Base-by-base conservation (phyloP, 2,888 invertebrate genomes). In the Cantharis rustica region DNA sequence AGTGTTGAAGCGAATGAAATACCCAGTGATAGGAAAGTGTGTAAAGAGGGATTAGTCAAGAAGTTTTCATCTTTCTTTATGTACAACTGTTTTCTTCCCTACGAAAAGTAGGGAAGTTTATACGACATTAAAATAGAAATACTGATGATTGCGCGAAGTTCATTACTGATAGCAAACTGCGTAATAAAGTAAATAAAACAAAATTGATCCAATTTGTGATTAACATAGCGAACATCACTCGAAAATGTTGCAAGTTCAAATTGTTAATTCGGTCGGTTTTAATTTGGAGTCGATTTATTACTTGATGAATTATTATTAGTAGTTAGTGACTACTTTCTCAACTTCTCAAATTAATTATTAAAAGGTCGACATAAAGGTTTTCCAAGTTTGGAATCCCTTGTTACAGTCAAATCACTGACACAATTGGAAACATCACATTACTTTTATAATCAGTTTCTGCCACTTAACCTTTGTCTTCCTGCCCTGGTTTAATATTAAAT, bases 351-450 rank as follows among this genome's bases (percentile, higher is more conserved):
- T 66, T 66, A 66, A 66, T 66, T 66, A 66, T 66, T 66, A 20
- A 66, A 66, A 66, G 20, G 64, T 20, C 16, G 13, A n/a, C 20
- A 66, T 66, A 23, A 66, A 66, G 64, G 20, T 66, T 66, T 66
- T 66, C 64, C 13, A 66, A 66, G 64, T 66, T 66, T 20, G n/a
- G 64, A 66, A 23, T 17, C 64, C 64, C 64, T 66, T 47, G 75
- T 71, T 71, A 64, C 70, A 71, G 61, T 66, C 47, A 70, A 75
- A 70, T 75, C 63, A 74, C 47, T 70, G 23, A 69, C 63, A 75
- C 23, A 75, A 71, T 61, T 71, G 71, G 68, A 66, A 68, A 61
- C 61, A 47, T 13, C 71, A 68, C 75, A 71, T 75, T 75, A 71
- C 75, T 16, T 15, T 17, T 11, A 71, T 75, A 75, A 75, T 75